Base-by-base conservation (phyloP, 2,113 vertebrate genomes). In the Spilogale gracilis region DNA sequence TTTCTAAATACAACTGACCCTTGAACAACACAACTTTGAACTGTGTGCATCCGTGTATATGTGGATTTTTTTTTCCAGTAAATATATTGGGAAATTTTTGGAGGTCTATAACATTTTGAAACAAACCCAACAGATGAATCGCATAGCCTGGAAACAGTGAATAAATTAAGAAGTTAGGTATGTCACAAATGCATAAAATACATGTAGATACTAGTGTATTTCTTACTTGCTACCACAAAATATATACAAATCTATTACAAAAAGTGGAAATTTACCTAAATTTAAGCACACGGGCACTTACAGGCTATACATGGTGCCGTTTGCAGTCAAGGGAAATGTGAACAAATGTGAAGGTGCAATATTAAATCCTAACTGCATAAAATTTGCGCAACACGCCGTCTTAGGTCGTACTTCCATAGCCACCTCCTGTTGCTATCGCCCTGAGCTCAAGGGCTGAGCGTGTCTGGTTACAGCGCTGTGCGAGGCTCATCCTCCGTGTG, bases 341-440 rank as follows among this genome's bases (percentile, higher is more conserved):
- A 78, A 16, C 45, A 50, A 30, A 50, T 27, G 1, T 1, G 74
- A 50, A 78, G 74, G 25, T 17, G 17, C 14, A 1, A 30, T 17
- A 30, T 50, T 50, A 78, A 50, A 76, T 48, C 43, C 45, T 50
- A 30, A 30, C 7, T 17, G 74, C 25, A 0, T 50, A 78, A 23
- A 17, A 5, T 50, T 30, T 17, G 45, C 27, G 3, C 1, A 0
- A 14, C 74, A 27, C 6, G 1, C 74, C 3, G 45, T 16, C 7
- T 45, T 4, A 43, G 16, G 8, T 6, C 9, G 45, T 78, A 50
- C 9, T 50, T 30, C 27, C 1, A 3, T 8, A 30, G 74, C 45
- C 74, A 50, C 25, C 48, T 50, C 14, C 43, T 7, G 25, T 78
- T 50, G 73, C 25, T 4, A 13, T 50, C 4, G 74, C 45, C 8